These are phyloP conservation scores for Noctua fimbriata DNA, from an alignment of 2,888 invertebrate species.

Conservation along the genomic window DNA sequence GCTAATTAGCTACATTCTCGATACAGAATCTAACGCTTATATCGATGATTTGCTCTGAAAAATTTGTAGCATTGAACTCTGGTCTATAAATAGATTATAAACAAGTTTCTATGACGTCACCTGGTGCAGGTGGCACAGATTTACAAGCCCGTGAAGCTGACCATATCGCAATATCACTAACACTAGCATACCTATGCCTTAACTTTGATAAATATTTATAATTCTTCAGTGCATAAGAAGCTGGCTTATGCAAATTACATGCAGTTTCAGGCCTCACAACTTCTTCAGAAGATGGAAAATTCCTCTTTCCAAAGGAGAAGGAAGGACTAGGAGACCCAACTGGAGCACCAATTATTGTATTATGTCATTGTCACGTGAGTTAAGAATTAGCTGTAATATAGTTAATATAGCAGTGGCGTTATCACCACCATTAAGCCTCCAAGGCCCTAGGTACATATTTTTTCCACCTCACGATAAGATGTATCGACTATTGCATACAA, in stretches of 20 bases:
- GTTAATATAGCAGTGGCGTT: neutral
- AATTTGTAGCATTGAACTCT: slow-evolving; percentile 67
- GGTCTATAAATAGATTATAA: slow-evolving; percentile 60
- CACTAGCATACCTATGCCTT: neutral
- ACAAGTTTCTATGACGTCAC: slow-evolving; percentile 66
- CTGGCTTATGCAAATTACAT: neutral
- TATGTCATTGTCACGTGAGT: too few species aligned
- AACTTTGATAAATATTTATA: slow-evolving; percentile 8
- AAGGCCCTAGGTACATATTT: slow-evolving; percentile 32
- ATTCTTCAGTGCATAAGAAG: neutral
- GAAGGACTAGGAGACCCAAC: neutral
- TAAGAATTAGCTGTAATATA: neutral
- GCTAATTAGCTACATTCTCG: slow-evolving; percentile 11
- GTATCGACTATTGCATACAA: slow-evolving; percentile 46
- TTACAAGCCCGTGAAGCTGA: slow-evolving; percentile 38
- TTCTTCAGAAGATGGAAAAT: neutral
- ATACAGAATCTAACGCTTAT: slow-evolving; percentile 39
- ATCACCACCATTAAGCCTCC: slow-evolving; percentile 21
- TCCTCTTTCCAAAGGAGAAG: neutral
- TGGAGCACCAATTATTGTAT: neutral
- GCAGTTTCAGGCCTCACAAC: neutral
- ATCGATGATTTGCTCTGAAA: slow-evolving; percentile 42
- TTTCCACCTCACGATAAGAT: slow-evolving; percentile 42
- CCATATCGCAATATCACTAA: slow-evolving; percentile 20
- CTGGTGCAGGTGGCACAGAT: slow-evolving; percentile 58